phyloP scores from a whole-genome alignment of 2,888 invertebrate species.

The Brenthis ino region DNA sequence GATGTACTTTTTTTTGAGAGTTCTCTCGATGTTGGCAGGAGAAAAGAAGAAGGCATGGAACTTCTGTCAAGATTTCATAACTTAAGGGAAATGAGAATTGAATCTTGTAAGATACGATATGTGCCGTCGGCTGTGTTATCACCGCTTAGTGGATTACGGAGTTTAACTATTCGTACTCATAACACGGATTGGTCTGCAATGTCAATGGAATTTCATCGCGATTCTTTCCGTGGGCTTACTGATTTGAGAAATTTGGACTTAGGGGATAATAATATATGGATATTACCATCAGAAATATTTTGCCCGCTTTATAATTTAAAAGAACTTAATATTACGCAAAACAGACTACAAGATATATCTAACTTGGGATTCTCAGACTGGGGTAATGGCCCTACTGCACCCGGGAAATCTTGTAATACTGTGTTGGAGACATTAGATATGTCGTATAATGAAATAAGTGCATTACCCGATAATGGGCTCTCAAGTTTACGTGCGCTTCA shows the following conservation, averaged over 20 bases:
- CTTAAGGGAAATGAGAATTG: constrained; percentile 86
- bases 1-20: constrained; percentile 88
- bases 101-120: constrained; percentile 89
- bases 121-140: constrained; percentile 87
- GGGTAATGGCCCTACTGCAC: constrained; percentile 85
- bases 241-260: constrained; percentile 86
- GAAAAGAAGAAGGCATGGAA: constrained; percentile 79
- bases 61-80: constrained; percentile 84
- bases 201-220: constrained; percentile 88
- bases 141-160: constrained; percentile 85
- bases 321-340: constrained; percentile 87
- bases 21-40: constrained; percentile 82
- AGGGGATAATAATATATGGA: constrained; percentile 90
- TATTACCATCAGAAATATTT: constrained; percentile 86
- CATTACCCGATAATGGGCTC: constrained; percentile 87
- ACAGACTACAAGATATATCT: constrained; percentile 90
- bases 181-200: constrained; percentile 91
- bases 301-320: constrained; percentile 87
- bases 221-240: constrained; percentile 86
- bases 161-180: constrained; percentile 87
- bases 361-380: constrained; percentile 89
- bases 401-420: constrained; percentile 86
- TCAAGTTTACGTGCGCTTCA: constrained; percentile 86
- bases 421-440: constrained; percentile 87
- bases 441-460: constrained; percentile 87